Percentiles rank a stretch among this genome's conserved stretches.
phyloP scores from a whole-genome alignment of 2,888 invertebrate genomes.

The Drosophila colorata region DNA sequence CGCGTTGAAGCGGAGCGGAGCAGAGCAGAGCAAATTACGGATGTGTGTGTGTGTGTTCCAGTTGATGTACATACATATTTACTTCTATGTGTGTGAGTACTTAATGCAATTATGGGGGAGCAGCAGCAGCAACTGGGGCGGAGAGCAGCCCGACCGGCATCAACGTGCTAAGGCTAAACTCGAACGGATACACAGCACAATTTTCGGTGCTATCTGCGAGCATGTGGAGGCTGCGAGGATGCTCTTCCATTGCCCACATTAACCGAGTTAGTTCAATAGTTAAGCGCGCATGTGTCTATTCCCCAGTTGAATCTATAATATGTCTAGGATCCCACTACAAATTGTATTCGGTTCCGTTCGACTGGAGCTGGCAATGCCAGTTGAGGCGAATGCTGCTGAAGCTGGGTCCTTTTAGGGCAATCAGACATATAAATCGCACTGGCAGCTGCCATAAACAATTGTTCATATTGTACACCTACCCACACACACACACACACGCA shows the following conservation, averaged over 20 bases:
- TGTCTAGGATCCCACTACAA: conserved; percentile 17
- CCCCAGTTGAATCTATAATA: conserved; percentile 24
- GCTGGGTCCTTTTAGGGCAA: conserved; percentile 27
- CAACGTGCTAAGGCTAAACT: conserved; percentile 27
- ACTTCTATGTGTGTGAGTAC: conserved; percentile 28
- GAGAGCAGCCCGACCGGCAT: not conserved
- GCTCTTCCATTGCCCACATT: conserved; percentile 54
- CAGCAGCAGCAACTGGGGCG: not conserved
- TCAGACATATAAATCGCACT: conserved; percentile 47
- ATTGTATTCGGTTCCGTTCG: conserved; percentile 41
- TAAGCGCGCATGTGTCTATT: conserved; percentile 1
- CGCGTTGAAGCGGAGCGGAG: conserved; percentile 42
- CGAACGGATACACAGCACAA: conserved; percentile 31
- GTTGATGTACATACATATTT: conserved; percentile 15
- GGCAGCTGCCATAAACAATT: conserved; percentile 73
- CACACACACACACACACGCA: conserved; percentile 2
- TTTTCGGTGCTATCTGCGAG: conserved; percentile 13
- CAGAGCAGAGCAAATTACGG: not conserved
- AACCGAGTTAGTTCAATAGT: conserved; percentile 47
- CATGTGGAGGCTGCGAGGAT: conserved; percentile 11
- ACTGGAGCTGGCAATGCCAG: conserved; percentile 7
- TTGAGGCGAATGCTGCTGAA: too few species aligned
- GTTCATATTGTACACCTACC: conserved; percentile 15
- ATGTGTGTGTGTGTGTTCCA: not conserved
- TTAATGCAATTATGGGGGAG: conserved; percentile 70